Conservation (phyloP, 2,113 vertebrate species). For the Gnathonemus echidnorhynchus region DNA sequence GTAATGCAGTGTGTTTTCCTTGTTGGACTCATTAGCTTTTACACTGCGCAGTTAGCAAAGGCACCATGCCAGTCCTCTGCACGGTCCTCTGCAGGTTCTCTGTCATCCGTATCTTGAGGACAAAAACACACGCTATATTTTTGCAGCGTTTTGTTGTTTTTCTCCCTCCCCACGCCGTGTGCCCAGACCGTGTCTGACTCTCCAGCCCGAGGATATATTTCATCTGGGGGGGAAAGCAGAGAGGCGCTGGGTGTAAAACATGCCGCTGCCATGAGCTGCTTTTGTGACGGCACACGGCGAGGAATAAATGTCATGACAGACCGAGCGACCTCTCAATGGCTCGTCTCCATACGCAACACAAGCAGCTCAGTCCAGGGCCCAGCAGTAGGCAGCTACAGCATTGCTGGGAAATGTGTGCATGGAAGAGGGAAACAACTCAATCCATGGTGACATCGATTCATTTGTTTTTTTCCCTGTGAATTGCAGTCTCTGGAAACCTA, state of each 20-base stretch:
- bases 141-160: background rate
- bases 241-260: background rate
- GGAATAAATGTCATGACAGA: background rate
- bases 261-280: background rate
- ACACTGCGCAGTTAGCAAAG: background rate
- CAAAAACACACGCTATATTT: background rate
- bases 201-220: background rate
- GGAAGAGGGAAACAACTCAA: background rate
- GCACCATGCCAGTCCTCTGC: background rate
- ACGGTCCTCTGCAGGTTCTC: background rate
- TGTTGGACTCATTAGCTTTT: background rate
- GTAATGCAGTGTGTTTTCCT: constrained; percentile 28
- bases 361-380: background rate
- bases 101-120: background rate
- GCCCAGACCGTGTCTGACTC: background rate
- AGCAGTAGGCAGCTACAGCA: background rate
- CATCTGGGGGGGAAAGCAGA: background rate
- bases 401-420: background rate
- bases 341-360: background rate
- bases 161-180: background rate
- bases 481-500: background rate
- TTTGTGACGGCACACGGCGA: background rate
- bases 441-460: background rate
- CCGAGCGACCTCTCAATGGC: background rate
- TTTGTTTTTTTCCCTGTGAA: background rate